Base-by-base conservation (phyloP, 2,888 invertebrate species). In the Lysandra bellargus region DNA sequence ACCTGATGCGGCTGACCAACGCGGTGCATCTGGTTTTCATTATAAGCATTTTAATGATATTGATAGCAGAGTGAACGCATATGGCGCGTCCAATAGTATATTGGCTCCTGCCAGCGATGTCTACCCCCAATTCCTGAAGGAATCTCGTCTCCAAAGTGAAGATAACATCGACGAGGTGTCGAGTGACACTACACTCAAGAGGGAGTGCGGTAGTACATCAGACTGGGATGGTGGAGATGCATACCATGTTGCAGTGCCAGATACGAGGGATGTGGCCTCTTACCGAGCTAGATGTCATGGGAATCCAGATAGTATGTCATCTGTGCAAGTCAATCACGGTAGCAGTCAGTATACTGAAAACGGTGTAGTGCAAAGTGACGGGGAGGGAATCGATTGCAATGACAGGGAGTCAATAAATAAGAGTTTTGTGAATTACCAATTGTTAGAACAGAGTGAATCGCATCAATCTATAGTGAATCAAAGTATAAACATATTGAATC, bases 381-480 rank as follows among this genome's bases (percentile, higher is more conserved):
- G 84, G 86, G 92, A 91, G 81, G 85, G 86, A 85, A 87, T 87
- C 83, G 90, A 88, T 85, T 87, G 88, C 83, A 85, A 88, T 90
- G 92, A 93, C 80, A 89, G 89, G 86, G 92, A 92, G 83, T 88
- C 88, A 73, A 87, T 90, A 81, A 89, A 89, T 76, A 93, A 93
- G 83, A 91, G 90, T 87, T 92, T 89, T 90, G 90, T 94, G 86
- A 95, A 95, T 91, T 95, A 94, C 88, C 95, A 95, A 87, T 91
- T 94, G 86, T 88, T 94, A 89, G 94, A 95, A 92, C 94, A 94
- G 86, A 94, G 93, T 91, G 92, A 94, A 82, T 91, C 93, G 80
- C 95, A 94, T 85, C 94, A 94, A 83, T 93, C 94, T 44, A 93
- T 94, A 89, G 93, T 94, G 84, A 94, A 94, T 90, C 94, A 94